Evolutionary conservation across 1,140 invertebrate genomes (phyloP).

Genomic region (Lepidurus packardi): DNA sequence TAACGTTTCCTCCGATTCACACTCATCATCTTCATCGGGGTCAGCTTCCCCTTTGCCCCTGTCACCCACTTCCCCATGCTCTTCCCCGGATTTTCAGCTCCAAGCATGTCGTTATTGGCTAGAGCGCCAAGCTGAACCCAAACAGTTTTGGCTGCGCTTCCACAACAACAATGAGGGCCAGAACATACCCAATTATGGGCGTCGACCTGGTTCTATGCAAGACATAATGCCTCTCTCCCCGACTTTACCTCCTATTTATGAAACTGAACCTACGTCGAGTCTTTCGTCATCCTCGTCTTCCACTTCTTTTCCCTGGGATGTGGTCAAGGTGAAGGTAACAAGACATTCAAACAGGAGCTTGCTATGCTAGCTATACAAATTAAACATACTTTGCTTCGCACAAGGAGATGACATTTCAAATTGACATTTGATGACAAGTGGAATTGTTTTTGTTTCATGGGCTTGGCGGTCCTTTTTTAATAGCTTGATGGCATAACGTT

Average conservation of each 20-base stretch:
- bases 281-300: not conserved
- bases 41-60: not conserved
- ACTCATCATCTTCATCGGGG: not conserved
- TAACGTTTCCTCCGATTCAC: constrained; percentile 11
- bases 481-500: constrained; percentile 2
- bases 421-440: not conserved
- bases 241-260: constrained; percentile 6
- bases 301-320: constrained; percentile 6
- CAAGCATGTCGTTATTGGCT: not conserved
- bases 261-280: not conserved
- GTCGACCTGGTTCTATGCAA: not conserved
- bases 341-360: not conserved
- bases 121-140: too few relatives aligned
- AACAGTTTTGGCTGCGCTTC: not conserved
- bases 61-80: not conserved
- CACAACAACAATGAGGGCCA: not conserved
- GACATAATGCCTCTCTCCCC: not conserved
- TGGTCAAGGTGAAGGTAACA: constrained; percentile 9
- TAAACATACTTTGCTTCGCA: too few relatives aligned
- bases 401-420: too few relatives aligned
- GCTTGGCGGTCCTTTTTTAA: not conserved
- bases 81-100: not conserved
- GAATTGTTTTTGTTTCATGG: not conserved
- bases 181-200: not conserved
- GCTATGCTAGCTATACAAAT: too few relatives aligned